Conservation (phyloP, 2,888 invertebrate genomes). For the Diplolepis rosae region DNA sequence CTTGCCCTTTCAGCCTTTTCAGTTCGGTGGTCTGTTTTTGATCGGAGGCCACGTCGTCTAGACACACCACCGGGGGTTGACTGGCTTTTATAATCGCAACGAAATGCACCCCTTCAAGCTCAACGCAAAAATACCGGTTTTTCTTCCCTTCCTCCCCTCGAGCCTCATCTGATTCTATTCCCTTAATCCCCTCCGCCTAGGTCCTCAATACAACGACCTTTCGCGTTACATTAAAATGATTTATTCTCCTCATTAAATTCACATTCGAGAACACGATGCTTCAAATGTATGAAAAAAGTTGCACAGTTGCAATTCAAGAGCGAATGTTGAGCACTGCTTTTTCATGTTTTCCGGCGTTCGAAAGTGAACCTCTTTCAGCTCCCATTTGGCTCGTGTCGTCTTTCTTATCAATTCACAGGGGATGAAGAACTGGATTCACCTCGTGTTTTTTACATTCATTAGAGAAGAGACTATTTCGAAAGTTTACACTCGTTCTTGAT, state of each 20-base stretch:
- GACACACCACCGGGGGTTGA: slow-evolving; percentile 65
- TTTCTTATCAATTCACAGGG: background rate
- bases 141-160: slow-evolving; percentile 43
- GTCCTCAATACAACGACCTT: slow-evolving; percentile 50
- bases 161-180: slow-evolving; percentile 52
- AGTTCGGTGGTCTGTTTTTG: slow-evolving; percentile 71
- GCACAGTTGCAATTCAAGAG: slow-evolving; percentile 47
- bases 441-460: slow-evolving; percentile 6
- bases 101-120: slow-evolving; percentile 69
- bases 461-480: background rate
- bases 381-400: slow-evolving; percentile 6
- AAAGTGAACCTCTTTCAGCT: slow-evolving; percentile 6
- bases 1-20: slow-evolving; percentile 71
- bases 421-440: background rate
- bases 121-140: slow-evolving; percentile 69
- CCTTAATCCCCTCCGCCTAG: slow-evolving; percentile 33
- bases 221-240: slow-evolving; percentile 66
- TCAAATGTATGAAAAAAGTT: slow-evolving; percentile 40
- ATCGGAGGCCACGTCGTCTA: slow-evolving; percentile 70
- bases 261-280: slow-evolving; percentile 60
- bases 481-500: slow-evolving; percentile 1
- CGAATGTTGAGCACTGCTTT: slow-evolving; percentile 41
- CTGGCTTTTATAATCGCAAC: slow-evolving; percentile 71
- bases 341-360: slow-evolving; percentile 29
- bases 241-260: slow-evolving; percentile 70